Base-by-base conservation (phyloP, 2,888 invertebrate species). In the Thera obeliscata region DNA sequence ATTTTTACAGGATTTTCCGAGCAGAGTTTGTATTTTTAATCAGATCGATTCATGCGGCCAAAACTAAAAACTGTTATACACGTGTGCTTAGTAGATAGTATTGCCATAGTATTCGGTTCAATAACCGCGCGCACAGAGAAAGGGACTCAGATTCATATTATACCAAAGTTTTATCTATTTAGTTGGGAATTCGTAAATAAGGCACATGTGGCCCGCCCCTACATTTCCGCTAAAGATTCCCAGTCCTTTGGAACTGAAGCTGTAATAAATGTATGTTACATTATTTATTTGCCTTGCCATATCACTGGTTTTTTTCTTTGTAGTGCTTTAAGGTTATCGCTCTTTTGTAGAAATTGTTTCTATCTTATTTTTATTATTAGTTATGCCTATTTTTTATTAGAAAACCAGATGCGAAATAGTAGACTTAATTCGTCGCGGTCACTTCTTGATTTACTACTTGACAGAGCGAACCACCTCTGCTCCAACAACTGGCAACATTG, bases 121-220 rank as follows among this genome's bases (percentile, higher is more conserved):
- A 76, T 76, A 74, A 76, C 74, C 71, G 65, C 61, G 58, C 64
- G 67, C 52, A 54, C 12, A 72, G 41, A 76, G 76, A 76, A 76
- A 63, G 71, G 71, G 69, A 72, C 76, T 71, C 73, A 75, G 76
- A 80, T 77, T 78, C 75, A 78, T 81, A 75, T 73, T 63, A 74
- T 66, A 41, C 52, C 71, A 74, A 77, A 83, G 74, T 82, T 80
- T 78, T 80, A 81, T 82, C 77, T 75, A 77, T 75, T 82, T 80
- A 80, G 76, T 81, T 80, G 77, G 66, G 70, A 75, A 77, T 80
- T 75, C 74, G 81, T 78, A 76, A 80, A 80, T 78, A 78, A 77
- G 76, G 79, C 81, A 74, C 71, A 71, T 57, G 60, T 64, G 61
- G 66, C 74, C 76, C 73, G 71, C 70, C 52, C 46, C 57, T 33